phyloP scores from a whole-genome alignment of 1,140 invertebrate species.

The Eriosoma lanigerum region DNA sequence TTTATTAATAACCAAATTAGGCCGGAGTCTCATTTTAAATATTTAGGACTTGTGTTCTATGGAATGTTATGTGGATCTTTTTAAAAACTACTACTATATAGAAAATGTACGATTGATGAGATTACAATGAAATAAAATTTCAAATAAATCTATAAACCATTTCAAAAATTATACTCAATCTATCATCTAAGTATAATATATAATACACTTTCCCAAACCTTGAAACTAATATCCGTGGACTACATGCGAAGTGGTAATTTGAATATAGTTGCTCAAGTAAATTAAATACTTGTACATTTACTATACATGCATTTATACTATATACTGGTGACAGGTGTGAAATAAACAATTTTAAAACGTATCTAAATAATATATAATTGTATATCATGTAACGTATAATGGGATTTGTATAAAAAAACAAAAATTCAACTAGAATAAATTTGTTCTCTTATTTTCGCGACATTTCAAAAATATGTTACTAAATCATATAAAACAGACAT shows the following conservation, averaged over 20 bases:
- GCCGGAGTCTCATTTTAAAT: too few species aligned
- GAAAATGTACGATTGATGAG: too few species aligned
- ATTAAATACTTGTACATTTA: not conserved
- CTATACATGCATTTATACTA: not conserved
- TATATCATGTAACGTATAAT: constrained; percentile 8
- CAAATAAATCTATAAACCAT: too few species aligned
- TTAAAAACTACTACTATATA: too few species aligned
- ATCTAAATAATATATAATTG: not conserved
- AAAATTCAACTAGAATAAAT: not conserved
- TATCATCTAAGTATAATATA: not conserved
- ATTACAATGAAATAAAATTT: too few species aligned
- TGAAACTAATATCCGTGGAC: constrained; percentile 4
- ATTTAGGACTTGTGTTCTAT: too few species aligned
- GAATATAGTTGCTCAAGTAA: constrained; percentile 31
- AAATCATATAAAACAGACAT: not conserved
- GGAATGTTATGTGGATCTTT: too few species aligned
- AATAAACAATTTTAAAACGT: constrained; percentile 11
- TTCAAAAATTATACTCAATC: not conserved
- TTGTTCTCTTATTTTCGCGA: constrained; percentile 20
- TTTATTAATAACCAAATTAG: too few species aligned
- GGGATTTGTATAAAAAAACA: not conserved
- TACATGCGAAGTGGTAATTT: constrained; percentile 18
- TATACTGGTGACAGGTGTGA: constrained; percentile 22
- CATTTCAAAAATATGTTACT: constrained; percentile 24
- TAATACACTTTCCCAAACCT: constrained; percentile 23